Conservation (phyloP, 2,113 vertebrate genomes). For the Larimichthys polyactis region DNA sequence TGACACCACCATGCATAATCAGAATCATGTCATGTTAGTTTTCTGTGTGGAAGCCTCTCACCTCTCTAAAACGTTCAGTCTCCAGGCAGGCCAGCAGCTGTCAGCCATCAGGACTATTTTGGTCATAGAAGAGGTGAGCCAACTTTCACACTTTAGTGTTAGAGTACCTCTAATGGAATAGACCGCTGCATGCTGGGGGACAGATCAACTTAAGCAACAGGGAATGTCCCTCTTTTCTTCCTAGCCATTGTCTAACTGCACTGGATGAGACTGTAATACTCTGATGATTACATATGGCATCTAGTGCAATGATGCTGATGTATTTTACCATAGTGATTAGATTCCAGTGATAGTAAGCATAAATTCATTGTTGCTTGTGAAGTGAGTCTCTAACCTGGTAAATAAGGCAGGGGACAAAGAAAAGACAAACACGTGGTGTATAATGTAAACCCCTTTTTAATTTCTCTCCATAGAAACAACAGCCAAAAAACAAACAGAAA, state of each 20-base stretch:
- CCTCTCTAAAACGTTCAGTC: slow-evolving; percentile 13
- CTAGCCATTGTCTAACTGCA: neutral
- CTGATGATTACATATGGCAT: neutral
- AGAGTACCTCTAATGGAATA: slow-evolving; percentile 61
- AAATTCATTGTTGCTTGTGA: neutral
- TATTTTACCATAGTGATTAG: neutral
- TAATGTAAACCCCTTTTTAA: slow-evolving; percentile 77
- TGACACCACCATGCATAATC: neutral
- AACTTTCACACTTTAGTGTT: slow-evolving; percentile 71
- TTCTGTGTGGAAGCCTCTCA: too few species aligned
- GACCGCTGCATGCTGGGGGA: neutral
- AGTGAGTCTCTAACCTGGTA: neutral
- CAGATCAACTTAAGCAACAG: neutral
- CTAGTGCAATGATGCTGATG: neutral
- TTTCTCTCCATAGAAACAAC: slow-evolving; percentile 85
- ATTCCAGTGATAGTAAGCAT: neutral
- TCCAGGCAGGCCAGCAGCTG: slow-evolving; percentile 72
- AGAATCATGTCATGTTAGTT: neutral
- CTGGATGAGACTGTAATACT: neutral
- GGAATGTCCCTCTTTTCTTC: slow-evolving; percentile 20
- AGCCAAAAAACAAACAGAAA: slow-evolving; percentile 82
- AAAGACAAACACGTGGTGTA: slow-evolving; percentile 19
- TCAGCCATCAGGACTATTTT: slow-evolving; percentile 73
- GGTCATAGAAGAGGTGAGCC: slow-evolving; percentile 63
- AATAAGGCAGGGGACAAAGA: slow-evolving; percentile 1